Base-by-base conservation (phyloP, 2,888 invertebrate species). In the Hanleya hanleyi region DNA sequence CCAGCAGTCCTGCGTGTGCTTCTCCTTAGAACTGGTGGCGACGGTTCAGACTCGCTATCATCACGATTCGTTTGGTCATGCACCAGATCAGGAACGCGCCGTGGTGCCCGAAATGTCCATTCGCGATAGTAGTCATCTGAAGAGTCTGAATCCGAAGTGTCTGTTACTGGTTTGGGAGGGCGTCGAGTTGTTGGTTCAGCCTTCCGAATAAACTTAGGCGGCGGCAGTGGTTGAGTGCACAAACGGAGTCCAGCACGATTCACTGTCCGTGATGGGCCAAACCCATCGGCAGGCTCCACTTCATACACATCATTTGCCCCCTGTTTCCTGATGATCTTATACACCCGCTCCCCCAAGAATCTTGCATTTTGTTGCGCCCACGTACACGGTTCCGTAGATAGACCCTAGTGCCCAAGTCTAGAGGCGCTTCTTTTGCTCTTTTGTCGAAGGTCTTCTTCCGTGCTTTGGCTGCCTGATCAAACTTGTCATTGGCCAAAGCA, bases 141-240 rank as follows among this genome's bases (percentile, higher is more conserved):
- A n/a, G n/a, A n/a, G n/a, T n/a, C n/a, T n/a, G n/a, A n/a, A n/a
- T n/a, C n/a, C n/a, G n/a, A n/a, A n/a, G n/a, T n/a, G n/a, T n/a
- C n/a, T n/a, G n/a, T n/a, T n/a, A n/a, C n/a, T n/a, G n/a, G n/a
- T n/a, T n/a, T n/a, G n/a, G n/a, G n/a, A n/a, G n/a, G n/a, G n/a
- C n/a, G n/a, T n/a, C n/a, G n/a, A n/a, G n/a, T n/a, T n/a, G n/a
- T n/a, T n/a, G n/a, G n/a, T n/a, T n/a, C n/a, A n/a, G n/a, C n/a
- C n/a, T n/a, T n/a, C n/a, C n/a, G n/a, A n/a, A n/a, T n/a, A n/a
- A n/a, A n/a, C n/a, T n/a, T n/a, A n/a, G n/a, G n/a, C n/a, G n/a
- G n/a, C n/a, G n/a, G n/a, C n/a, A n/a, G n/a, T 57, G 61, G 61
- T 29, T 57, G 61, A 26, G 61, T 57, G 33, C 61, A 57, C 61